Conservation (phyloP, 37 sponge, comb jelly and placozoan genomes). For the Mnemiopsis leidyi region DNA sequence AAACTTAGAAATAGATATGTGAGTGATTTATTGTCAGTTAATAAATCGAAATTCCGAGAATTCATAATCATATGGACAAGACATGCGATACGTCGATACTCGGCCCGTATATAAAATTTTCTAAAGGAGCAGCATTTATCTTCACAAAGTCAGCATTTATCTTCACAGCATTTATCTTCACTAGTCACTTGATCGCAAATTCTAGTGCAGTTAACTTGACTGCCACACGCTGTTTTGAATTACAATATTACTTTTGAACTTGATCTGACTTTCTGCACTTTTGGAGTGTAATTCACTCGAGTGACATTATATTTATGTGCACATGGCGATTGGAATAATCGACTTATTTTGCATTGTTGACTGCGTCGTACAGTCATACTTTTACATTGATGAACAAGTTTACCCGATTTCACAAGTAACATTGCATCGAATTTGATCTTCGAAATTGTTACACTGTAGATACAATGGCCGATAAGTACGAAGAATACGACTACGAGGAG, state of each 20-base stretch:
- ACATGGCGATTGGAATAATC: no score
- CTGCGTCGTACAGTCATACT: no score
- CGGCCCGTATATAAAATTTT: background rate
- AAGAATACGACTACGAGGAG: slow-evolving; percentile 29
- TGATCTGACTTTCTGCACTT: no score
- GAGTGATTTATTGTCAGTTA: no score
- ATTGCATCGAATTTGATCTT: no score
- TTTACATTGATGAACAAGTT: no score
- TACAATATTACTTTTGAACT: background rate
- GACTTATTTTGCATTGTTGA: no score
- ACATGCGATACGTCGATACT: background rate
- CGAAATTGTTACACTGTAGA: background rate
- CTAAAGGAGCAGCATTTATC: no score
- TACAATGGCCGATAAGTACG: slow-evolving; percentile 27
- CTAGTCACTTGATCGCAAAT: background rate
- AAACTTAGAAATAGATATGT: no score
- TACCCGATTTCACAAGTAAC: no score
- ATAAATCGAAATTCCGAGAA: no score
- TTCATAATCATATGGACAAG: background rate
- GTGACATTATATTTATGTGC: background rate
- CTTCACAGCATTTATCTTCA: background rate
- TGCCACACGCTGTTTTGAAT: background rate
- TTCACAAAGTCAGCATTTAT: no score
- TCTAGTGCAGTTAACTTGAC: background rate
- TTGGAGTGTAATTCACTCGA: background rate